phyloP scores from a whole-genome alignment of 2,113 vertebrate species.

The Vidua chalybeata region DNA sequence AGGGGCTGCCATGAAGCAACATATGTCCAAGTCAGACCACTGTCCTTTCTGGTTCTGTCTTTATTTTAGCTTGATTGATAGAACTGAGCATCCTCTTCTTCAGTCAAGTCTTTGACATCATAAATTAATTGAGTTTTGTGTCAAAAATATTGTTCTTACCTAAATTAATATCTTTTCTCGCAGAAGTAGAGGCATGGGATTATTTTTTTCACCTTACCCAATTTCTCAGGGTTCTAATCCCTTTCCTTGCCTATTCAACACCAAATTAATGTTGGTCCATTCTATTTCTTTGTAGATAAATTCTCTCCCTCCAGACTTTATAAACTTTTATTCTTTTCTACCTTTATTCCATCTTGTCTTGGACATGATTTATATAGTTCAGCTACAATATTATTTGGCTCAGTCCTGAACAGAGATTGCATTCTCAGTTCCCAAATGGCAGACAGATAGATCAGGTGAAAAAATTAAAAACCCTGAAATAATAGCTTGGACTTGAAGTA shows the following conservation, averaged over 20 bases:
- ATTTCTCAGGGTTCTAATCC: neutral
- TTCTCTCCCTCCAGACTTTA: neutral
- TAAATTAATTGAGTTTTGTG: neutral
- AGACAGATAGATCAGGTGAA: neutral
- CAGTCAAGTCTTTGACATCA: neutral
- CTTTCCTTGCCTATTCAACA: neutral
- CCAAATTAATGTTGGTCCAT: neutral
- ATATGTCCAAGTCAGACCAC: neutral
- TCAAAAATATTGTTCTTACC: neutral
- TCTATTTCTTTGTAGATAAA: neutral
- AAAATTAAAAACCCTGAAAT: neutral
- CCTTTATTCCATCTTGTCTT: neutral
- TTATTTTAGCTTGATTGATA: neutral
- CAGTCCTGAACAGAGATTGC: neutral
- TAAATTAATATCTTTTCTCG: neutral
- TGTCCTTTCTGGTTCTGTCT: neutral
- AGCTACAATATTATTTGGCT: neutral
- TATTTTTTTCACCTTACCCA: neutral
- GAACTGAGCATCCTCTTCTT: neutral
- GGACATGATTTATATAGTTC: neutral
- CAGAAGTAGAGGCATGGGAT: neutral
- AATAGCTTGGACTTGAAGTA: neutral
- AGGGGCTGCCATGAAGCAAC: neutral
- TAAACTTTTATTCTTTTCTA: neutral
- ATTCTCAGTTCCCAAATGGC: neutral